phyloP scores from a whole-genome alignment of 2,888 invertebrate genomes.

The Diarsia mendica region DNA sequence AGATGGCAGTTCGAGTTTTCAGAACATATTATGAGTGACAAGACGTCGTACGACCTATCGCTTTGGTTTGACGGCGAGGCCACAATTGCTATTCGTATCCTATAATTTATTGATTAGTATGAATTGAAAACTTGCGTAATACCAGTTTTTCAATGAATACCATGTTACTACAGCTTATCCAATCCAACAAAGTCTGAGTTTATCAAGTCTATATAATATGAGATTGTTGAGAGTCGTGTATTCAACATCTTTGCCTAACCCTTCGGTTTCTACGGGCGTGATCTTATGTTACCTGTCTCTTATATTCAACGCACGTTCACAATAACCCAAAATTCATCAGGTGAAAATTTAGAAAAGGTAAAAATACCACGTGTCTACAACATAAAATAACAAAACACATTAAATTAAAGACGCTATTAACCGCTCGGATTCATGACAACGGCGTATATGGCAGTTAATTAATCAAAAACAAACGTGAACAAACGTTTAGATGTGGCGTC shows the following conservation, averaged over 20 bases:
- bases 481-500: constrained; percentile 36
- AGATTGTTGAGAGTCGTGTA: no score
- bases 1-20: not conserved
- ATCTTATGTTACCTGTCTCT: no score
- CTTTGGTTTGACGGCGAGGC: not conserved
- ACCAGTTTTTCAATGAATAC: not conserved
- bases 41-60: not conserved
- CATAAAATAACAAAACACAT: constrained; percentile 22
- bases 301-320: no score
- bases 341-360: not conserved
- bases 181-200: no score
- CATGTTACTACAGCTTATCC: not conserved
- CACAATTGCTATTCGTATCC: not conserved
- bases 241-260: no score
- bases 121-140: no score
- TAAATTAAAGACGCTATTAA: constrained; percentile 19
- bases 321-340: not conserved
- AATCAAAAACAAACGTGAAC: constrained; percentile 51
- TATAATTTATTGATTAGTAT: not conserved
- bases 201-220: no score
- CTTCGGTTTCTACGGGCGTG: no score
- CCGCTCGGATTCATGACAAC: not conserved
- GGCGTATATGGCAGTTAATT: constrained; percentile 30
- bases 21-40: not conserved
- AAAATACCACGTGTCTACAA: not conserved